phyloP scores from a whole-genome alignment of 2,888 invertebrate genomes.

The Argynnis bischoffii region DNA sequence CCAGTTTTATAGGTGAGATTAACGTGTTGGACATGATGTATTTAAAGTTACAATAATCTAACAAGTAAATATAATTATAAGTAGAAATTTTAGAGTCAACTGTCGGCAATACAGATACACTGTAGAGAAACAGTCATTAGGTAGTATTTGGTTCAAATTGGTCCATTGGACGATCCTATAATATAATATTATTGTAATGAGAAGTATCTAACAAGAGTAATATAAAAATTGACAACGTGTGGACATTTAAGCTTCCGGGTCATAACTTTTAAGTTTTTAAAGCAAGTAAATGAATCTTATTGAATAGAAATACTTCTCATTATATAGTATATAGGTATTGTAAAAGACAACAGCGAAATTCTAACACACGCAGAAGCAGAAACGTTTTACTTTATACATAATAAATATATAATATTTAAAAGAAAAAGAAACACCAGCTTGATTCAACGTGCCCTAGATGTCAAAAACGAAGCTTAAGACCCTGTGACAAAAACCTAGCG shows the following conservation, averaged over 20 bases:
- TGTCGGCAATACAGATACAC: slow-evolving; percentile 13
- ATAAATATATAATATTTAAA: slow-evolving; percentile 30
- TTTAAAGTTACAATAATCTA: no score
- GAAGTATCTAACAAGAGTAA: slow-evolving; percentile 4
- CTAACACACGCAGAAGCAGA: slow-evolving; percentile 40
- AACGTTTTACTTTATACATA: slow-evolving; percentile 32
- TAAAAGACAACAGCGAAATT: slow-evolving; percentile 64
- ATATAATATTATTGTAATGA: neutral
- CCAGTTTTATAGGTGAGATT: no score
- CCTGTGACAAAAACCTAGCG: slow-evolving; percentile 76
- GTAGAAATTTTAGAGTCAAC: slow-evolving; percentile 1
- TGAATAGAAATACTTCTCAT: slow-evolving; percentile 1
- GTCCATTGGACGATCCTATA: slow-evolving; percentile 31
- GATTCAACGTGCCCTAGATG: slow-evolving; percentile 43
- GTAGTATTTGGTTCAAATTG: slow-evolving; percentile 40
- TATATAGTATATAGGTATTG: neutral
- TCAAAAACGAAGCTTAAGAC: slow-evolving; percentile 57
- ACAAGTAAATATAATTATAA: slow-evolving; percentile 8
- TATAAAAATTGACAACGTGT: slow-evolving; percentile 4
- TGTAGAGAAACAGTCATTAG: slow-evolving; percentile 1
- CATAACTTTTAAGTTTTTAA: neutral
- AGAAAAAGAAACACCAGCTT: slow-evolving; percentile 41
- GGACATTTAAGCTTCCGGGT: neutral
- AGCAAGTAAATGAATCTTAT: no score
- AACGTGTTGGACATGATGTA: no score